Evolutionary conservation across 2,113 vertebrate genomes (phyloP).

Genomic region (Xiphophorus maculatus): DNA sequence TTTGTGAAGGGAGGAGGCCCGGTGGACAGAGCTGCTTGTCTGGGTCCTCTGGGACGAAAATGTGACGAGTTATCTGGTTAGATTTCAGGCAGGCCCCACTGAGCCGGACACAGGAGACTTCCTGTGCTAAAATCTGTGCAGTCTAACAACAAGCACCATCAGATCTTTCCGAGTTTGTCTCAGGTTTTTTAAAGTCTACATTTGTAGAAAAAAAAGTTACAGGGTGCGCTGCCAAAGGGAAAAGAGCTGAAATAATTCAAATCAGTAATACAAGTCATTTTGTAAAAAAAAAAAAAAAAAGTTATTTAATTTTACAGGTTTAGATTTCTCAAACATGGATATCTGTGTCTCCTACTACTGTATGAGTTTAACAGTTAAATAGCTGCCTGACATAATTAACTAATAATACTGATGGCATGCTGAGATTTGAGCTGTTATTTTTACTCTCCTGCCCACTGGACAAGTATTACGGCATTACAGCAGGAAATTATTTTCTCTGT

Average conservation of each 20-base stretch:
- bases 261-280: background rate
- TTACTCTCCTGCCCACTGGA: conserved; percentile 14
- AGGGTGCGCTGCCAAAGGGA: background rate
- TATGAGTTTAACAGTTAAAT: background rate
- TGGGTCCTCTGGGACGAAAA: conserved; percentile 24
- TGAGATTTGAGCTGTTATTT: conserved; percentile 18
- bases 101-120: conserved; percentile 76
- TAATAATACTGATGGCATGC: background rate
- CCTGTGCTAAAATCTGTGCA: conserved; percentile 54
- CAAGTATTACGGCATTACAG: background rate
- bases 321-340: background rate
- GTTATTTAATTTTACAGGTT: background rate
- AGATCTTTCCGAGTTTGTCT: conserved; percentile 17
- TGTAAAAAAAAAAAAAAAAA: no score
- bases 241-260: background rate
- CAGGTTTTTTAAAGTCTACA: background rate
- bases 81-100: conserved; percentile 63
- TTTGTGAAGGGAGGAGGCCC: conserved; percentile 52
- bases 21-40: conserved; percentile 33
- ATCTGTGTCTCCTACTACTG: no score
- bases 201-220: background rate
- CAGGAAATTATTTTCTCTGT: background rate
- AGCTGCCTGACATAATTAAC: background rate
- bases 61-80: conserved; percentile 56
- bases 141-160: conserved; percentile 20